phyloP scores from a whole-genome alignment of 30 jellyfish, hydroid and myxozoan genomes.

The Catostylus mosaicus region DNA sequence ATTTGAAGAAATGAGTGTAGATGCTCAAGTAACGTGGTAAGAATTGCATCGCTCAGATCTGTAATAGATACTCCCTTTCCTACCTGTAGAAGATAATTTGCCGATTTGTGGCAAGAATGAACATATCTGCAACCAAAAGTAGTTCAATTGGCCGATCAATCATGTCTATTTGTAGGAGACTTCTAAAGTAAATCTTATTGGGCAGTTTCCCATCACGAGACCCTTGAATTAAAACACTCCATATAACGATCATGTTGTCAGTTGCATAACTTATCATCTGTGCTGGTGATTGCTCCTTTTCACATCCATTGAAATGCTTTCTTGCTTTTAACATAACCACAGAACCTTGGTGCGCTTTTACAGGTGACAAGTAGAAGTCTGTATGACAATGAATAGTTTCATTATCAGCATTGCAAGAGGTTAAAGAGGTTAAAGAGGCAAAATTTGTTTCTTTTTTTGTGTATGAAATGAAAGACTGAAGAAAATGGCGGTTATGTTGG shows the following conservation, averaged over 20 bases:
- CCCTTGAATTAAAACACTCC: slow-evolving; percentile 1
- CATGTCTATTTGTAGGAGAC: slow-evolving; percentile 30
- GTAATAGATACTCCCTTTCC: neutral
- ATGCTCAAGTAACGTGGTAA: no score
- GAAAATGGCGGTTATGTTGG: no score
- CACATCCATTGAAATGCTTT: slow-evolving; percentile 1
- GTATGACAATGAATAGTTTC: no score
- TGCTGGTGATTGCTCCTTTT: neutral
- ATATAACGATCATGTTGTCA: slow-evolving; percentile 34
- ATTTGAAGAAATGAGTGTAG: no score
- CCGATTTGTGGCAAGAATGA: neutral
- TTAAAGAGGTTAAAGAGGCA: no score
- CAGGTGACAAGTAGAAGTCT: slow-evolving; percentile 35
- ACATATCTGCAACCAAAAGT: neutral
- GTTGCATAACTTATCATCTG: slow-evolving; percentile 47
- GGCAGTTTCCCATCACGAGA: neutral
- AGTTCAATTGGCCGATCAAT: neutral
- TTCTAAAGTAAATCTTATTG: neutral
- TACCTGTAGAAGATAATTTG: slow-evolving; percentile 6
- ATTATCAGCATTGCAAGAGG: no score
- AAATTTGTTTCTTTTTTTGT: no score
- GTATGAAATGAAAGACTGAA: no score
- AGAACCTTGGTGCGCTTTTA: slow-evolving; percentile 57
- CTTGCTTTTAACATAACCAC: slow-evolving; percentile 33
- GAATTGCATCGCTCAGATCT: no score